phyloP scores from a whole-genome alignment of 1,140 invertebrate species.

The Chionoecetes opilio region DNA sequence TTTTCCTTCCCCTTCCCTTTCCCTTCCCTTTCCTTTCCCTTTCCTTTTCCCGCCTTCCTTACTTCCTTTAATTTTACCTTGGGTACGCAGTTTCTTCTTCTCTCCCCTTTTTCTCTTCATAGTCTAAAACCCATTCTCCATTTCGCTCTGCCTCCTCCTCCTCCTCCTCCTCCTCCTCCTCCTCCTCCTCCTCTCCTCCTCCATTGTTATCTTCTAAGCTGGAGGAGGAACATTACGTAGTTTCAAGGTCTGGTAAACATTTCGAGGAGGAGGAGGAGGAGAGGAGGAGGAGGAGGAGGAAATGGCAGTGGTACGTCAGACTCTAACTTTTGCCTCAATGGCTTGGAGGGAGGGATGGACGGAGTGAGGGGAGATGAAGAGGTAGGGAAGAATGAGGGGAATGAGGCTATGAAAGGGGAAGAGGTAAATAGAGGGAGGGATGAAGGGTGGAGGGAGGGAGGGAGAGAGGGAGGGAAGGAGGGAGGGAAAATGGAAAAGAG shows the following conservation, averaged over 20 bases:
- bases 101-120: neutral
- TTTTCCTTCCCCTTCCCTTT: too few relatives aligned
- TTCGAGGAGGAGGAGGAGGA: neutral
- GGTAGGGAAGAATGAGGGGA: neutral
- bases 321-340: too few relatives aligned
- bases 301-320: neutral
- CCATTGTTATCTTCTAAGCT: neutral
- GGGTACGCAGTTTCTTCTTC: too few relatives aligned
- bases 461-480: too few relatives aligned
- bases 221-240: neutral
- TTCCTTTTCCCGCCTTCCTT: neutral
- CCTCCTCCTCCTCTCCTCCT: too few relatives aligned
- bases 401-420: neutral
- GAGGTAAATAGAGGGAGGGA: too few relatives aligned
- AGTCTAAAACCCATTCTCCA: too few relatives aligned
- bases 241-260: constrained; percentile 17
- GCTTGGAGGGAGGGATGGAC: neutral
- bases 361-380: neutral
- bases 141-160: too few relatives aligned
- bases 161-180: neutral
- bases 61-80: neutral
- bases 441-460: too few relatives aligned
- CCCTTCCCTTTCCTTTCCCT: too few relatives aligned
- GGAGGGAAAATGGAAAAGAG: too few relatives aligned
- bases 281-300: neutral